These are phyloP conservation scores for Teinopalpus imperialis DNA, from an alignment of 2,888 invertebrate species.

Conservation along the genomic window DNA sequence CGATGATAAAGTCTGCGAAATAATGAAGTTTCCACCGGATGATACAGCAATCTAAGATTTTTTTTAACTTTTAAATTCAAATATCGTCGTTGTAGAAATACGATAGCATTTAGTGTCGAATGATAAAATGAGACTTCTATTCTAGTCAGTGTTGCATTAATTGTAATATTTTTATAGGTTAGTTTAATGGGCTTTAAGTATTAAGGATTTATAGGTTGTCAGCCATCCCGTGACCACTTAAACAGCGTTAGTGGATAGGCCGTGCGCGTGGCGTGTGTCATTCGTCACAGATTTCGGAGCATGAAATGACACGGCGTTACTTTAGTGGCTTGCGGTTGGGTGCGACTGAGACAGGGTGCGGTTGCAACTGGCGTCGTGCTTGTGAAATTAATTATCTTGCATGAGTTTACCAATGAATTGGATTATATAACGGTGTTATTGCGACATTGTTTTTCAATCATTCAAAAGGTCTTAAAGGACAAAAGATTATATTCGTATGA, in stretches of 20 bases:
- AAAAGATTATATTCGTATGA: background rate
- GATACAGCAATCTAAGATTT: no score
- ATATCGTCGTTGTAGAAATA: no score
- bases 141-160: no score
- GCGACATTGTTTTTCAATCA: constrained; percentile 15
- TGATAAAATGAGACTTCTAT: no score
- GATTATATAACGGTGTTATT: constrained; percentile 32
- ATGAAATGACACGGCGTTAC: constrained; percentile 62
- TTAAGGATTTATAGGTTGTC: constrained; percentile 9
- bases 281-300: constrained; percentile 62
- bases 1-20: no score
- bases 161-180: no score
- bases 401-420: constrained; percentile 35
- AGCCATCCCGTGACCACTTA: constrained; percentile 17
- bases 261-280: constrained; percentile 43
- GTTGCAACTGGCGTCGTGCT: constrained; percentile 51
- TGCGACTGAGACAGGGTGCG: constrained; percentile 57
- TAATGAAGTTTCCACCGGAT: no score
- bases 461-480: no score
- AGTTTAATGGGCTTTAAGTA: constrained; percentile 14
- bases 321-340: constrained; percentile 55
- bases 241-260: constrained; percentile 9
- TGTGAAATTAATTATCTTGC: constrained; percentile 42
- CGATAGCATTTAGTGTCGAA: no score
- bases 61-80: no score